Conservation (phyloP, 1,140 invertebrate genomes). For the Coelopa frigida region DNA sequence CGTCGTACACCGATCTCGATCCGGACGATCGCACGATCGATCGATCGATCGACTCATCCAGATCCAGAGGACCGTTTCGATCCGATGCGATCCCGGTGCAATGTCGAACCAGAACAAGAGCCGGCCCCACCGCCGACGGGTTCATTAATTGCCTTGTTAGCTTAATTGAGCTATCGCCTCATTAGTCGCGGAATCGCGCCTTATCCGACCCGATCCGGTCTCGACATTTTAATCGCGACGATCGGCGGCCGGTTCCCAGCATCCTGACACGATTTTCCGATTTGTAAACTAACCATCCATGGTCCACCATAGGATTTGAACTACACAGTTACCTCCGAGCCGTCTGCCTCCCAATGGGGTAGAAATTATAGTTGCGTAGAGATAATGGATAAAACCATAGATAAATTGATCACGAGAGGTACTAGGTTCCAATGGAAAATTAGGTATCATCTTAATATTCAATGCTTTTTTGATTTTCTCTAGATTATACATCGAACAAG, state of each 20-base stretch:
- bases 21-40: too few species aligned
- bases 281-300: not conserved
- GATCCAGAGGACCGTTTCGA: too few species aligned
- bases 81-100: not conserved
- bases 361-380: too few species aligned
- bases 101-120: not conserved
- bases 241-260: conserved; percentile 3
- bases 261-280: conserved; percentile 3
- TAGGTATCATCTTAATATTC: too few species aligned
- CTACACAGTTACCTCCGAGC: not conserved
- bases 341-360: not conserved
- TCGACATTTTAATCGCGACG: conserved; percentile 9
- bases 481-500: too few species aligned
- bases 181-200: conserved; percentile 13
- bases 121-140: not conserved
- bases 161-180: conserved; percentile 17
- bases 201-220: too few species aligned
- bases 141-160: conserved; percentile 14
- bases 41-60: too few species aligned
- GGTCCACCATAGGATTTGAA: not conserved
- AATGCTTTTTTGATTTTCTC: too few species aligned
- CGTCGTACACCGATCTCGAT: too few species aligned
- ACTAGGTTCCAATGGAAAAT: too few species aligned
- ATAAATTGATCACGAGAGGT: too few species aligned
- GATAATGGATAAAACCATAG: too few species aligned